A percentile compares a stretch with the other conserved stretches of the same genome.
These are phyloP conservation scores for Pygmarrhopalites habei DNA, from an alignment of 1,140 invertebrate genomes.

Conservation along the genomic window DNA sequence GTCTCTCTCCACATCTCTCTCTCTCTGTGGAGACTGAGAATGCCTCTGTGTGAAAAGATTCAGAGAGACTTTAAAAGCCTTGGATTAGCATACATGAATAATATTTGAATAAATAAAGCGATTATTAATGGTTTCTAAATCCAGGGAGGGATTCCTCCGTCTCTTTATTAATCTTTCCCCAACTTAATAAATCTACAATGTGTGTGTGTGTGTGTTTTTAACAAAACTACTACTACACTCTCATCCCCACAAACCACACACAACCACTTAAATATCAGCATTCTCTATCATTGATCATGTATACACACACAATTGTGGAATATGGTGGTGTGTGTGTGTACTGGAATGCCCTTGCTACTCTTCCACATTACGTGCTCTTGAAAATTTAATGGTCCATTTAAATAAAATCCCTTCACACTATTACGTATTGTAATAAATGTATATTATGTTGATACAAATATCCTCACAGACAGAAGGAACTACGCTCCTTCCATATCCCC, in stretches of 20 bases:
- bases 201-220: background rate
- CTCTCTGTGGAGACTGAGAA: no score
- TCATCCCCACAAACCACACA: background rate
- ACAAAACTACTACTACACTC: background rate
- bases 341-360: background rate
- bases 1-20: no score
- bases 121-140: slow-evolving; percentile 16
- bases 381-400: no score
- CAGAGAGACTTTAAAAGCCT: background rate
- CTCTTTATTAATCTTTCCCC: slow-evolving; percentile 7
- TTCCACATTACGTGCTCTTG: background rate
- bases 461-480: no score
- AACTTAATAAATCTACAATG: slow-evolving; percentile 4
- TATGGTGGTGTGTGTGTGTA: background rate
- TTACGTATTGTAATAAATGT: no score
- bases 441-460: no score
- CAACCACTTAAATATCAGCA: background rate
- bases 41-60: no score
- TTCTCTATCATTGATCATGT: background rate
- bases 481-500: no score
- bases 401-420: no score
- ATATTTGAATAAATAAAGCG: slow-evolving; percentile 8
- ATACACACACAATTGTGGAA: background rate
- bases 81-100: slow-evolving; percentile 11
- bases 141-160: background rate